Evolutionary conservation across 2,797 vertebrate species (phyloP).

Genomic region (Parotocinclus haroldoi): DNA sequence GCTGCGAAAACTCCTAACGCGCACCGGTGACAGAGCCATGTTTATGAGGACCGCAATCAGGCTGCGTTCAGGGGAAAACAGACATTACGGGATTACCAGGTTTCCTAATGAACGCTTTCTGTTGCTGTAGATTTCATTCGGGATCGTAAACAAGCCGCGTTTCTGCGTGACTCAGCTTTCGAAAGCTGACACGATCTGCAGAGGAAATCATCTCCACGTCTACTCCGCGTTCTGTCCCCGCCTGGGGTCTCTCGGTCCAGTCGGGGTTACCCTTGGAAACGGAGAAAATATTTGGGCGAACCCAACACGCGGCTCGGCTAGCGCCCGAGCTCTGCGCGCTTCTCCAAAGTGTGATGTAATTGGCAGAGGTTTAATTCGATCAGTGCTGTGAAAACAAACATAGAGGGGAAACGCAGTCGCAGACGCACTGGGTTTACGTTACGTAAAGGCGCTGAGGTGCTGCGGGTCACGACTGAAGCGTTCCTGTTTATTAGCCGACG

Average conservation of each 20-base stretch:
- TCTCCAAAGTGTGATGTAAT: slow-evolving; percentile 46
- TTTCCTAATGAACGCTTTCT: slow-evolving; percentile 15
- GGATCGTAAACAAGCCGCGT: slow-evolving; percentile 23
- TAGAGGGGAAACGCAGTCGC: slow-evolving; percentile 20
- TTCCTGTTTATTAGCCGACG: slow-evolving; percentile 5
- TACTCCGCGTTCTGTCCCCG: slow-evolving; percentile 1
- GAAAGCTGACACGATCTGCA: slow-evolving; percentile 4
- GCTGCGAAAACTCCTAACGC: neutral
- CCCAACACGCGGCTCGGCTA: slow-evolving; percentile 30
- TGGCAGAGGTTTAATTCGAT: slow-evolving; percentile 44
- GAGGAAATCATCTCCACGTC: slow-evolving; percentile 14
- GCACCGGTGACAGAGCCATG: slow-evolving; percentile 8
- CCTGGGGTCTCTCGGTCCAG: slow-evolving; percentile 17
- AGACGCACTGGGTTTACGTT: slow-evolving; percentile 23
- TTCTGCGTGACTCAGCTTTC: slow-evolving; percentile 24
- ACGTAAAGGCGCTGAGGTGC: slow-evolving; percentile 25
- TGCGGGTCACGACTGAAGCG: slow-evolving; percentile 7
- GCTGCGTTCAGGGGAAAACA: slow-evolving; percentile 15
- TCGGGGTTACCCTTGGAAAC: slow-evolving; percentile 48
- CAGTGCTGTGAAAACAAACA: slow-evolving; percentile 48
- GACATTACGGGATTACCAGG: slow-evolving; percentile 25
- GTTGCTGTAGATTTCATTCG: slow-evolving; percentile 11
- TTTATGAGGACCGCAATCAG: neutral
- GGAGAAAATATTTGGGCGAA: slow-evolving; percentile 52
- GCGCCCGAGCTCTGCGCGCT: slow-evolving; percentile 29